phyloP scores from a whole-genome alignment of 2,888 invertebrate species.

The Cantharis rufa region DNA sequence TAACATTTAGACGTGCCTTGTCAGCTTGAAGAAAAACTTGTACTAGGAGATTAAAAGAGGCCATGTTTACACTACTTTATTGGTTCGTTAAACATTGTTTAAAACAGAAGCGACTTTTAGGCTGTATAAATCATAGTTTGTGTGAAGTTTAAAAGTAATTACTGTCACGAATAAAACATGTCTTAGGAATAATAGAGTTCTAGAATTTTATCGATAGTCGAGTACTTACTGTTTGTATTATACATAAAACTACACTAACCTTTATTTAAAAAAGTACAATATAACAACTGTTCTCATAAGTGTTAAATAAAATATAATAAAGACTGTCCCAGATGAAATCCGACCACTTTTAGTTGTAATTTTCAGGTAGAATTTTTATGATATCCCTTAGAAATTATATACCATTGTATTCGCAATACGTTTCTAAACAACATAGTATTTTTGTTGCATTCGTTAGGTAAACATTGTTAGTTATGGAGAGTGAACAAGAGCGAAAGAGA shows the following conservation, averaged over 20 bases:
- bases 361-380: too few relatives aligned
- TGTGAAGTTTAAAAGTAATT: constrained; percentile 17
- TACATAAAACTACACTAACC: not conserved
- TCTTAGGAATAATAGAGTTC: not conserved
- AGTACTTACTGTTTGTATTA: not conserved
- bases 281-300: not conserved
- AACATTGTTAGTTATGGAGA: too few relatives aligned
- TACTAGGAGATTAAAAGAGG: constrained; percentile 1
- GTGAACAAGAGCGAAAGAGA: too few relatives aligned
- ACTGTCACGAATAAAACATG: constrained; percentile 10
- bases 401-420: too few relatives aligned
- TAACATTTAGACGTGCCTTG: constrained; percentile 1
- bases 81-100: not conserved
- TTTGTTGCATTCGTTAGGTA: too few relatives aligned
- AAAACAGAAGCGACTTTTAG: not conserved
- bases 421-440: too few relatives aligned
- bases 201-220: not conserved
- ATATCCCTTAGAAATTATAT: too few relatives aligned
- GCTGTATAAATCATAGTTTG: constrained; percentile 19
- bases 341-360: too few relatives aligned
- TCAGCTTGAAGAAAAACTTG: not conserved
- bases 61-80: constrained; percentile 1
- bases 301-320: not conserved
- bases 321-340: too few relatives aligned
- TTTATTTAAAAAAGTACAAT: not conserved